Base-by-base conservation (phyloP, 2,888 invertebrate species). In the Ormyrus nitidulus region DNA sequence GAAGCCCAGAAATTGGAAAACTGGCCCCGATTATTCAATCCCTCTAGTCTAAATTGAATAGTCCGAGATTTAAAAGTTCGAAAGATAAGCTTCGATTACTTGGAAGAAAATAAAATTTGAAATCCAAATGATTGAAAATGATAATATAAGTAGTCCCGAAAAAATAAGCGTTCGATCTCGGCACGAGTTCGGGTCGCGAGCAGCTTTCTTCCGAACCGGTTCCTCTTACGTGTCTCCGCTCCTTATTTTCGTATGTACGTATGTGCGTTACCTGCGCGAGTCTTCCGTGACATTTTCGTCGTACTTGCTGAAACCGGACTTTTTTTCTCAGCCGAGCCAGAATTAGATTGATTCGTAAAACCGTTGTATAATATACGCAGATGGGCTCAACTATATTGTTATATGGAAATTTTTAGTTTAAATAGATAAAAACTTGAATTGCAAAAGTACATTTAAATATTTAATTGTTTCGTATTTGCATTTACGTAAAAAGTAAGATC, bases 161-260 rank as follows among this genome's bases (percentile, higher is more conserved):
- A 19, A 19, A 19, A 19, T 19, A 19, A 19, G 1, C 19, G 19
- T 19, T 19, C 13, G 13, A 13, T 13, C 13, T 13, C 13, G 13
- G 13, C 13, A 13, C 13, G 13, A 13, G 13, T 13, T 72, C 71
- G 69, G 54, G 74, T 68, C 51, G 56, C 46, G 65, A 6, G 19
- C 81, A 76, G 84, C 85, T 85, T 85, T 85, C 85, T 84, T 86
- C 81, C 68, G 83, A 87, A 87, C 87, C 87, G 87, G 87, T 87
- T 81, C 69, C 58, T 76, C 78, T 73, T 82, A 4, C 6, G 2
- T 5, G 54, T 10, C 6, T n/a, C 9, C 9, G 9, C 1, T 44
- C 53, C 10, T 34, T 19, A 6, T 2, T 11, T 62, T 6, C 48
- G n/a, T 56, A n/a, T 56, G 6, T 56, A 49, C 49, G 58, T 49